Base-by-base conservation (phyloP, 2,797 vertebrate genomes). In the Crenichthys baileyi region DNA sequence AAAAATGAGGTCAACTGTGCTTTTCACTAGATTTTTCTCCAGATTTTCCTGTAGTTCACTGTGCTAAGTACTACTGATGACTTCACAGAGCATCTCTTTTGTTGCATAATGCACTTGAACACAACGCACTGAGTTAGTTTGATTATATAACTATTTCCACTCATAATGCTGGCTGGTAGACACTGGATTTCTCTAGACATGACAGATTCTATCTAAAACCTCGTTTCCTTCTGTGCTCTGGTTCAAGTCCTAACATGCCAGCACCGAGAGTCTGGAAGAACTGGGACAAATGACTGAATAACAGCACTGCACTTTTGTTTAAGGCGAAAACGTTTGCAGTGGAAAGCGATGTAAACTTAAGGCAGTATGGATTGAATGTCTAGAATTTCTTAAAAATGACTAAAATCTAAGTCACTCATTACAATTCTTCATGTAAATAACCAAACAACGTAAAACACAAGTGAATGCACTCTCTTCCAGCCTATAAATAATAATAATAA, bases 291-390 rank as follows among this genome's bases (percentile, higher is more conserved):
- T 77, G 77, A 88, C 71, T 78, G 88, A 85, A 93, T 87, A 41
- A 92, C 90, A 94, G 91, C 93, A 94, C 94, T 94, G 95, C 93
- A 91, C 92, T 95, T 95, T 22, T 76, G 80, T 93, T 96, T 98
- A 99, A 99, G 98, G 98, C 97, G 95, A 94, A 92, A 96, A 95
- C 84, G 93, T 96, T 97, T 96, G 96, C 96, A 95, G 96, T 96
- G 94, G 90, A 92, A 96, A 96, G 95, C 96, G 85, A 96, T 96
- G 96, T 96, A 96, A 97, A 97, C 95, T 81, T 98, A 99, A 99
- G 98, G 97, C 98, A 96, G 95, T 96, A 91, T 96, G 96, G 96
- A 94, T 94, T 90, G 84, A 93, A 95, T 92, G 94, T 95, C 94
- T 95, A 88, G 93, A 94, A 94, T 93, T 91, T 95, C 81, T 67